Conservation (phyloP, 2,888 invertebrate genomes). For the Prosopocoilus inquinatus region DNA sequence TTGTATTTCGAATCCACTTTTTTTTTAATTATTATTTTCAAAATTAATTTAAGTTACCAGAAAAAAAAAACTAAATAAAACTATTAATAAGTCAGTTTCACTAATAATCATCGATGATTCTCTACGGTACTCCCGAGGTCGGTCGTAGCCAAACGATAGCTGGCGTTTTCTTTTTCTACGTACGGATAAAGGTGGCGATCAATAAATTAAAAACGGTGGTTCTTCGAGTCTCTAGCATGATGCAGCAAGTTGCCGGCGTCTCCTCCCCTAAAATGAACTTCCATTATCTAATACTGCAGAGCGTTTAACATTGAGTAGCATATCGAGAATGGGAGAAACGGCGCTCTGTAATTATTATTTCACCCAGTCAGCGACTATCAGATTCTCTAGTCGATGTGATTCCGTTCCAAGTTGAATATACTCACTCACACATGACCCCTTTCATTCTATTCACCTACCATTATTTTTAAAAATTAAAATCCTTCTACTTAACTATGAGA, state of each 20-base stretch:
- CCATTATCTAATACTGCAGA: constrained; percentile 33
- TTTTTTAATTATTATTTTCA: too few relatives aligned
- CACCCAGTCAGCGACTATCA: constrained; percentile 43
- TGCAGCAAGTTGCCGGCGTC: constrained; percentile 32
- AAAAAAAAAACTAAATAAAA: too few relatives aligned
- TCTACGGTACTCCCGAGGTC: too few relatives aligned
- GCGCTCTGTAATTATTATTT: constrained; percentile 49
- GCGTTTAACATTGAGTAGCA: constrained; percentile 39
- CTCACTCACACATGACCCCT: constrained; percentile 14
- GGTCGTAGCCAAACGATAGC: too few relatives aligned
- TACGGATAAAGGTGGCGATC: background rate
- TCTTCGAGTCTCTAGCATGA: constrained; percentile 25
- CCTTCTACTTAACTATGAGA: constrained; percentile 1
- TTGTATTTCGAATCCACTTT: too few relatives aligned
- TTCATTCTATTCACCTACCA: constrained; percentile 16
- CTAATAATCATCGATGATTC: too few relatives aligned
- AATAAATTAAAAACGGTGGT: background rate
- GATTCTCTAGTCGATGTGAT: constrained; percentile 29
- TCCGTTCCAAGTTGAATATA: constrained; percentile 22
- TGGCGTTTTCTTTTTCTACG: background rate
- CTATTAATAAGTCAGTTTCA: too few relatives aligned
- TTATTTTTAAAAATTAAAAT: constrained; percentile 11
- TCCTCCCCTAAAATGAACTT: constrained; percentile 34
- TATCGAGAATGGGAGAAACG: constrained; percentile 43
- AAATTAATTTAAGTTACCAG: too few relatives aligned